phyloP scores from a whole-genome alignment of 2,888 invertebrate genomes.

The Drosophila antonietae region DNA sequence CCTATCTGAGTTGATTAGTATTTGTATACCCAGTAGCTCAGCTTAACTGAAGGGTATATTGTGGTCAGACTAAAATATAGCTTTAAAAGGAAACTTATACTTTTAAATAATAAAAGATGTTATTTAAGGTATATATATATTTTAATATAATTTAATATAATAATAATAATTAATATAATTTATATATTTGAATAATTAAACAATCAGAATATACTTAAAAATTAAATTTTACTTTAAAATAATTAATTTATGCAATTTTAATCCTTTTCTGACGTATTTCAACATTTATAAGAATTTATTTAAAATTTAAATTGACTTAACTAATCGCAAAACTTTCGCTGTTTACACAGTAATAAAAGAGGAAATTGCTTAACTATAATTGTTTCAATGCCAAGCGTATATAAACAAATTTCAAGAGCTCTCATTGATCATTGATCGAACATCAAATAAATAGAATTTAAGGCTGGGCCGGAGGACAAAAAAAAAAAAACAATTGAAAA shows the following conservation, averaged over 20 bases:
- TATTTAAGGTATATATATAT: too few species aligned
- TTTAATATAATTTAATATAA: too few species aligned
- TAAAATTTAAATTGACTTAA: neutral
- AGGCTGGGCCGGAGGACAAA: conserved; percentile 20
- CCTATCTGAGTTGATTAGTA: conserved; percentile 10
- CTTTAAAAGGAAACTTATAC: neutral
- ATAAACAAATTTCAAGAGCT: conserved; percentile 30
- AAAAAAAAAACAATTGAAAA: conserved; percentile 7
- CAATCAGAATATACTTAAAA: too few species aligned
- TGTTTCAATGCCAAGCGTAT: conserved; percentile 28
- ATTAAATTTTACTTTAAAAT: too few species aligned
- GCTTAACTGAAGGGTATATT: neutral
- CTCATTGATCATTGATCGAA: neutral
- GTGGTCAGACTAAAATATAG: neutral
- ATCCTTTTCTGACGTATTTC: neutral
- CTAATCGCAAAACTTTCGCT: neutral
- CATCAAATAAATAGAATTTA: conserved; percentile 24
- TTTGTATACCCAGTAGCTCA: neutral
- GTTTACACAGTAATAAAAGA: conserved; percentile 40
- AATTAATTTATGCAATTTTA: too few species aligned
- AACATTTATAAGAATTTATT: neutral
- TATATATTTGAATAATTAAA: too few species aligned
- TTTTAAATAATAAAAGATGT: too few species aligned
- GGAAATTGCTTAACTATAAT: conserved; percentile 43
- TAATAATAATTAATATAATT: too few species aligned